Conservation (phyloP, 2,888 invertebrate species). For the Drosophila neotestacea region DNA sequence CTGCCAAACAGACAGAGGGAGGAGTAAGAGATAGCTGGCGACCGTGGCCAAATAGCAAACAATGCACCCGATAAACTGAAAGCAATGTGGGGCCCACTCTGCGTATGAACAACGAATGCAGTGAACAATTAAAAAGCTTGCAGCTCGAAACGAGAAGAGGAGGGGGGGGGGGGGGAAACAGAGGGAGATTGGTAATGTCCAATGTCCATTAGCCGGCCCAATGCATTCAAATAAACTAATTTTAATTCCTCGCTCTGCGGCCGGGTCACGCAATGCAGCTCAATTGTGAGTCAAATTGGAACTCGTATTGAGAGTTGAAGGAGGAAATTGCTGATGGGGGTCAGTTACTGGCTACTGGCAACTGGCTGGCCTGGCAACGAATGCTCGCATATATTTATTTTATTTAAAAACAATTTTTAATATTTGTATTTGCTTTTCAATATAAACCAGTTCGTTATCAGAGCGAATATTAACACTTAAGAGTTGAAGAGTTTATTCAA, state of each 20-base stretch:
- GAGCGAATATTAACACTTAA: slow-evolving; percentile 16
- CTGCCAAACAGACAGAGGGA: slow-evolving; percentile 14
- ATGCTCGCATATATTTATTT: slow-evolving; percentile 38
- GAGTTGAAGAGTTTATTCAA: neutral
- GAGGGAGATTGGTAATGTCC: slow-evolving; percentile 22
- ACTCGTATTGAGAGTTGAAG: neutral
- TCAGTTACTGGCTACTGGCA: neutral
- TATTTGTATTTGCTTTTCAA: slow-evolving; percentile 33
- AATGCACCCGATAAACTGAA: slow-evolving; percentile 62
- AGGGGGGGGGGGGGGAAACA: neutral
- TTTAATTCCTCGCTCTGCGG: slow-evolving; percentile 71
- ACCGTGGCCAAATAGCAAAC: slow-evolving; percentile 49
- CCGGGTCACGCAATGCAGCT: slow-evolving; percentile 70
- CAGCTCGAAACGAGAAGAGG: neutral
- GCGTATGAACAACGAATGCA: slow-evolving; percentile 65
- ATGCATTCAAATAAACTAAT: slow-evolving; percentile 75
- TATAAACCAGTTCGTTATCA: slow-evolving; percentile 35
- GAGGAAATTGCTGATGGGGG: neutral
- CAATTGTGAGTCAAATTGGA: slow-evolving; percentile 66
- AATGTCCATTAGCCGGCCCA: slow-evolving; percentile 46
- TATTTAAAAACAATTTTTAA: slow-evolving; percentile 45
- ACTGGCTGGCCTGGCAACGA: neutral
- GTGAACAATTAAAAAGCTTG: slow-evolving; percentile 42
- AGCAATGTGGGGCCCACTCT: slow-evolving; percentile 44
- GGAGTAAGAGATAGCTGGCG: slow-evolving; percentile 23